Evolutionary conservation across 2,888 invertebrate genomes (phyloP), one percentile per base, ranked within the genome.

Genomic region (Tiliacea citrago): DNA sequence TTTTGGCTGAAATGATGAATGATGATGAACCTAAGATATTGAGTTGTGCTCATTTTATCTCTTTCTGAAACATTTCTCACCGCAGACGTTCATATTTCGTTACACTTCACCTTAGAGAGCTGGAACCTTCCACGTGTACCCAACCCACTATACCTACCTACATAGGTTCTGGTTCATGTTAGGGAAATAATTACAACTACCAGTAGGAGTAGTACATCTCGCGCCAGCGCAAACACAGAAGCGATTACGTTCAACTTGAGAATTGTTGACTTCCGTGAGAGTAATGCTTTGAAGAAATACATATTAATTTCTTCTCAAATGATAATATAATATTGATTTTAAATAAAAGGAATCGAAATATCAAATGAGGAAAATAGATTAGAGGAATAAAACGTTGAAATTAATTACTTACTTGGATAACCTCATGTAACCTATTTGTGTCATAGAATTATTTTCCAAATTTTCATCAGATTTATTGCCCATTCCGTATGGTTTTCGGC

Each of bases 241-340:
- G 24, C 53, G 7, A 67, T 67, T 79, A 69, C 68, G 61, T 47
- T 51, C 39, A 65, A 35, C 53, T 63, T 29, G 57, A 69, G 5
- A 55, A 29, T 77, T 77, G 51, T 69, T 65, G n/a, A 55, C 47
- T 60, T 53, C 57, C 47, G 47, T 24, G 16, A 62, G 1, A 60
- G 45, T 53, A 61, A 45, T n/a, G 18, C 21, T 57, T 68, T 57
- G 21, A 60, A 60, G 75, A 45, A n/a, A 45, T 63, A 61, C 39
- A 35, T 63, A 61, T 55, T n/a, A n/a, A n/a, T n/a, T 47, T 45
- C 29, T 29, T 29, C 29, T 29, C 29, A 29, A 29, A 29, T 29
- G 3, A 29, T 29, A 29, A 29, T 29, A 29, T 29, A 1, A 29
- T 29, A 29, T 29, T 29, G 1, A 29, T 29, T 29, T 29, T 29